Base-by-base conservation (phyloP, 2,888 invertebrate genomes). In the Acholoe squamosa region DNA sequence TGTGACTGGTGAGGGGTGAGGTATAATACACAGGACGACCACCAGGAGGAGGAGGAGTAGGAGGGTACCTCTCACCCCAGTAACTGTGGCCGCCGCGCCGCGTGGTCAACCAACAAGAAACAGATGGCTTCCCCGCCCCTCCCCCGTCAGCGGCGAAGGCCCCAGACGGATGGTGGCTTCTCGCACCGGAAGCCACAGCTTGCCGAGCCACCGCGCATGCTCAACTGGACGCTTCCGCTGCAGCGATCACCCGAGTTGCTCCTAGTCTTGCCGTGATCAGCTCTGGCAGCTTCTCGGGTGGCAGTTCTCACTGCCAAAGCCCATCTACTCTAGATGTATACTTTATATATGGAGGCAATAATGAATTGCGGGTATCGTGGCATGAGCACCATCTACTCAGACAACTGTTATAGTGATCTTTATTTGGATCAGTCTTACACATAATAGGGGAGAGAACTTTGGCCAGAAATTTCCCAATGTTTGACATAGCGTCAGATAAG, bases 91-190 rank as follows among this genome's bases (percentile, higher is more conserved):
- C 43, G 43, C 43, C 22, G 61, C 61, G 61, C 61, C 61, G 61
- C 61, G n/a, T 61, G 61, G 61, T n/a, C 61, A n/a, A 19, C 19
- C 61, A 61, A 61, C 61, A 61, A 61, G 61, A 61, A 61, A 61
- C 61, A 61, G 61, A 61, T 61, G 61, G 61, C n/a, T 19, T 43
- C 43, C 43, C 43, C 5, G 5, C 43, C 43, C 43, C 5, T n/a
- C 7, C 61, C 22, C n/a, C 61, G 61, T n/a, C 61, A 61, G n/a
- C 61, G 61, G 61, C 3, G 3, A 3, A 10, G 61, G 5, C 22
- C 61, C 31, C 5, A 71, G 71, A 71, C 28, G 28, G 71, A 71
- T 71, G 71, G 71, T 22, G 28, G 25, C 43, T 43, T 43, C 43
- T 43, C 43, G n/a, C 71, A 14, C 71, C 71, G 71, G 71, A 71